A percentile compares a stretch with the other conserved stretches of the same genome.
Conservation (phyloP, 64 coral and sea anemone species). For the Catalaphyllia jardinei region DNA sequence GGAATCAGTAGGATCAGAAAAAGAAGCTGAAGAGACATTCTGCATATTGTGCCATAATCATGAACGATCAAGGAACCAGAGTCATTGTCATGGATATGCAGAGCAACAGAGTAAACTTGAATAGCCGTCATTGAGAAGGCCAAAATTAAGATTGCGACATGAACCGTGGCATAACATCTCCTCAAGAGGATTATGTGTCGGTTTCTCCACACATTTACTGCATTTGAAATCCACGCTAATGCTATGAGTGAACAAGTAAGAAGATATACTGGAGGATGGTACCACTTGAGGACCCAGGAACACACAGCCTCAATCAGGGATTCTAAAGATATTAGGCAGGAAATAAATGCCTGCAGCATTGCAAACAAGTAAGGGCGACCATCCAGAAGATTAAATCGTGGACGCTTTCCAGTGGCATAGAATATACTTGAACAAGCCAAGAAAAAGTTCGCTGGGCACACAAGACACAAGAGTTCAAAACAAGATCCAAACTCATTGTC, state of each 20-base stretch:
- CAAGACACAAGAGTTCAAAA: conserved; percentile 65
- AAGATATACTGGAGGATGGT: conserved; percentile 55
- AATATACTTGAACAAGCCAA: conserved; percentile 55
- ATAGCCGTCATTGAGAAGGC: conserved; percentile 26
- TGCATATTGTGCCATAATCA: conserved; percentile 67
- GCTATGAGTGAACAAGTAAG: conserved; percentile 51
- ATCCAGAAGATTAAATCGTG: neutral
- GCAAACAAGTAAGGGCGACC: conserved; percentile 44
- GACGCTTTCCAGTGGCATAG: conserved; percentile 41
- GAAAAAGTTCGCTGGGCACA: conserved; percentile 61
- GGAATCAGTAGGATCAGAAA: conserved; percentile 60
- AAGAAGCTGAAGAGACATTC: conserved; percentile 51
- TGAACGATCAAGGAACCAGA: conserved; percentile 17
- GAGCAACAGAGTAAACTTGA: conserved; percentile 66
- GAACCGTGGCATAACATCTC: conserved; percentile 41
- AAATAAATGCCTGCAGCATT: conserved; percentile 52
- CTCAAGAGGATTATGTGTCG: conserved; percentile 50
- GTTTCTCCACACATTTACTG: conserved; percentile 70
- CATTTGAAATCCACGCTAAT: conserved; percentile 78
- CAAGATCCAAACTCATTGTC: conserved; percentile 74
- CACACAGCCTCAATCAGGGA: conserved; percentile 48
- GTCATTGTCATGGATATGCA: neutral
- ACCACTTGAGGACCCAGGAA: neutral
- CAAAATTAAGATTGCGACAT: conserved; percentile 43
- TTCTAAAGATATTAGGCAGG: conserved; percentile 52